These are phyloP conservation scores for Eunapius fragilis DNA, from an alignment of 37 sponge, comb jelly and placozoan genomes.

Conservation along the genomic window DNA sequence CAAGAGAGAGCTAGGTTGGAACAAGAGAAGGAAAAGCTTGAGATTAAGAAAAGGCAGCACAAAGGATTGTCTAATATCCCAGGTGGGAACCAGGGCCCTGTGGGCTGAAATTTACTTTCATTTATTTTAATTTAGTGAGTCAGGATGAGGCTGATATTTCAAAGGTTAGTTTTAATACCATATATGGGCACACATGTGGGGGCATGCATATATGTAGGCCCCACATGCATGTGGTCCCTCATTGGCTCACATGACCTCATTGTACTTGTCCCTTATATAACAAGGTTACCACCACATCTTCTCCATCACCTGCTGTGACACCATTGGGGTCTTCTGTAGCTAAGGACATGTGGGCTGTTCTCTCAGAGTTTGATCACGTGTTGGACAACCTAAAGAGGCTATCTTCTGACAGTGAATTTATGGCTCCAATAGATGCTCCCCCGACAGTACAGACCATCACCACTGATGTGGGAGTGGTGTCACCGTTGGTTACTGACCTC, in stretches of 20 bases:
- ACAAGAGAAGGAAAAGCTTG: neutral
- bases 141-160: neutral
- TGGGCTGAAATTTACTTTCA: no score
- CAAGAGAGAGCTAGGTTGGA: neutral
- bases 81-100: neutral
- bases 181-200: neutral
- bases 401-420: neutral
- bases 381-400: constrained; percentile 23
- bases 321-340: neutral
- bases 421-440: neutral
- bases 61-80: neutral
- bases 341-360: constrained; percentile 4
- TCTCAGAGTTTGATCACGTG: constrained; percentile 47
- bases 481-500: no score
- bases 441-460: neutral
- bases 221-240: neutral
- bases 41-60: neutral
- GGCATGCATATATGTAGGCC: neutral
- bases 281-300: neutral
- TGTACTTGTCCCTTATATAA: neutral
- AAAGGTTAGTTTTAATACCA: neutral
- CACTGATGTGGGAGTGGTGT: no score
- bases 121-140: neutral
- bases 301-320: neutral
- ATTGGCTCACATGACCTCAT: neutral